Percentiles rank a stretch among this genome's conserved stretches.
These are phyloP conservation scores for Xiphydria camelus DNA, from an alignment of 2,888 invertebrate genomes.

Conservation along the genomic window DNA sequence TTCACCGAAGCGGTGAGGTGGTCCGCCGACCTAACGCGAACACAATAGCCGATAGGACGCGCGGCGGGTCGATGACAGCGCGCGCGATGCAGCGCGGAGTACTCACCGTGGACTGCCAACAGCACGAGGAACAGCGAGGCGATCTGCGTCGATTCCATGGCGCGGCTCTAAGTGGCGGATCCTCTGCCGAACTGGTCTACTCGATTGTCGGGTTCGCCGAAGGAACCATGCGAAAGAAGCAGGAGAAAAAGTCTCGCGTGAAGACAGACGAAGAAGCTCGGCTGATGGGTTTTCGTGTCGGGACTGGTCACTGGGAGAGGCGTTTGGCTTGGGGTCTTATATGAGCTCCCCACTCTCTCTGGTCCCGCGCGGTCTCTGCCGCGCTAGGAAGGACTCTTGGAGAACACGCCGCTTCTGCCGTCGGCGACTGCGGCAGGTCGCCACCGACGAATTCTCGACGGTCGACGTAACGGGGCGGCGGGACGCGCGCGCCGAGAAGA, in stretches of 20 bases:
- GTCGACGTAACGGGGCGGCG: slow-evolving; percentile 14
- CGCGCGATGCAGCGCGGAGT: too few species aligned
- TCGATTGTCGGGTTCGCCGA: slow-evolving; percentile 1
- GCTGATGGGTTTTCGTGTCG: slow-evolving; percentile 56
- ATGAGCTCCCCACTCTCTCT: slow-evolving; percentile 56
- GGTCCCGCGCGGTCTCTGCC: slow-evolving; percentile 35
- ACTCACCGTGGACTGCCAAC: slow-evolving; percentile 49
- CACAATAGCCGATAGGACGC: too few species aligned
- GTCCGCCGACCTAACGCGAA: too few species aligned
- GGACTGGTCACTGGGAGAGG: slow-evolving; percentile 57
- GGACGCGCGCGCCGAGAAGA: too few species aligned
- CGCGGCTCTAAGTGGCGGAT: slow-evolving; percentile 13
- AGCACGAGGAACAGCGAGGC: slow-evolving; percentile 45
- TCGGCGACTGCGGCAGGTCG: slow-evolving; percentile 8
- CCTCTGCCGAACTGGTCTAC: background rate
- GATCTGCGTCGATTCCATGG: slow-evolving; percentile 43
- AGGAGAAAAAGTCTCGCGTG: slow-evolving; percentile 15
- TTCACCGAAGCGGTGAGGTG: too few species aligned
- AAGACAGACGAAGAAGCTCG: slow-evolving; percentile 48
- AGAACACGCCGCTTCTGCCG: slow-evolving; percentile 45
- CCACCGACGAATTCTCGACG: slow-evolving; percentile 4
- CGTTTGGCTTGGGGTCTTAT: slow-evolving; percentile 55
- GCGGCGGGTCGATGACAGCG: too few species aligned
- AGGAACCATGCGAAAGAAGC: slow-evolving; percentile 6
- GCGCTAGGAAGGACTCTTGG: slow-evolving; percentile 46